Conservation (phyloP, 2,113 vertebrate genomes). For the Sarotherodon lohbergeri region DNA sequence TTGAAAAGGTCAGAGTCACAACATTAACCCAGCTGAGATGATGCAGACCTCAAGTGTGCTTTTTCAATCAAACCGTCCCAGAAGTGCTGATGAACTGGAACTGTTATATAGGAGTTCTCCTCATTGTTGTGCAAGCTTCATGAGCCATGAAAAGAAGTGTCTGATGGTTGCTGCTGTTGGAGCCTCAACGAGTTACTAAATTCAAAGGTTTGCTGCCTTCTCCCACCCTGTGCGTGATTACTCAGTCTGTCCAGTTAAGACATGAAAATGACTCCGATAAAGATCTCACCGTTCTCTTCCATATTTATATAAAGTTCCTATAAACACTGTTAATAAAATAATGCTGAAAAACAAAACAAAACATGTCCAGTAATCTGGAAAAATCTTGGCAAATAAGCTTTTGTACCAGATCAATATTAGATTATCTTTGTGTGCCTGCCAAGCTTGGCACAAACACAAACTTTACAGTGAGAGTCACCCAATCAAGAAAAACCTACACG, state of each 20-base stretch:
- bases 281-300: neutral
- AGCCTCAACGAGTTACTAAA: neutral
- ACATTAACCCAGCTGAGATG: rapidly evolving
- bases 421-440: neutral
- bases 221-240: neutral
- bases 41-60: neutral
- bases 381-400: rapidly evolving
- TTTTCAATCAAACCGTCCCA: neutral
- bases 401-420: rapidly evolving
- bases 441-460: neutral
- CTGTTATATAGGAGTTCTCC: neutral
- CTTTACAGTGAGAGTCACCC: neutral
- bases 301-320: neutral
- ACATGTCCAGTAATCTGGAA: neutral
- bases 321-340: neutral
- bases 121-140: neutral
- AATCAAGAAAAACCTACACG: neutral
- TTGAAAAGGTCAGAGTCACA: neutral
- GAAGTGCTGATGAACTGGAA: neutral
- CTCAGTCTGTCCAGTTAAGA: neutral
- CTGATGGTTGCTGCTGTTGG: neutral
- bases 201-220: neutral
- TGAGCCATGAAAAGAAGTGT: neutral
- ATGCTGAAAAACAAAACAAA: neutral
- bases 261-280: neutral